Percentiles rank a stretch among this genome's conserved stretches.
Evolutionary conservation across 1,140 invertebrate genomes (phyloP).

Genomic region (Drosophila orosa): DNA sequence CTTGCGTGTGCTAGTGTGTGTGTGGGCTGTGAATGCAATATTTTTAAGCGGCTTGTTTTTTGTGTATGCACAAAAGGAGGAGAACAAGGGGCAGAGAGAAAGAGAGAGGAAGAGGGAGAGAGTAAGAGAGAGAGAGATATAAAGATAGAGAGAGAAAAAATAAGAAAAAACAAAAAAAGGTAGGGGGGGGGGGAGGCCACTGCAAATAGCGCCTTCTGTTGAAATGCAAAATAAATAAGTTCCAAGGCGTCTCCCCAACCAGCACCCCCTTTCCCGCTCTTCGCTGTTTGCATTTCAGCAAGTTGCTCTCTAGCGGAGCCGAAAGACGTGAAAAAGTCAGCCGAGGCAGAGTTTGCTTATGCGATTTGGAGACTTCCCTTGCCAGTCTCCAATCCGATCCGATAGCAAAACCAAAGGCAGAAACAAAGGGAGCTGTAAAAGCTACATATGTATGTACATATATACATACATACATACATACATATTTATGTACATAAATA

Average conservation of each 20-base stretch:
- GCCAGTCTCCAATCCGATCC: constrained; percentile 28
- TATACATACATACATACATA: neutral
- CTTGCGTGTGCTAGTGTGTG: constrained; percentile 7
- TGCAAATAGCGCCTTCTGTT: constrained; percentile 64
- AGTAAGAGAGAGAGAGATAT: constrained; percentile 6
- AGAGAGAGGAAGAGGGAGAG: neutral
- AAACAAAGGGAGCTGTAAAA: constrained; percentile 2
- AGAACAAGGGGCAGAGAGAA: neutral
- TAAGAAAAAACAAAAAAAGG: neutral
- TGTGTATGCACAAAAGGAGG: constrained; percentile 31
- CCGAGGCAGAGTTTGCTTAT: constrained; percentile 61
- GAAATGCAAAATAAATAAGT: constrained; percentile 63
- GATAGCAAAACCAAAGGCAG: constrained; percentile 11
- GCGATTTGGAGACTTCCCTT: constrained; percentile 56
- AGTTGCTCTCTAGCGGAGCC: constrained; percentile 57
- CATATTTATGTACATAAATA: neutral
- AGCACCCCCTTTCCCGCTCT: constrained; percentile 3
- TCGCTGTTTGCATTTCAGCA: constrained; percentile 57
- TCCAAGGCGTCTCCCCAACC: constrained; percentile 33
- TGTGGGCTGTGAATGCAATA: constrained; percentile 58
- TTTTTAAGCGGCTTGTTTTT: constrained; percentile 71
- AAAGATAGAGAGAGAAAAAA: constrained; percentile 1
- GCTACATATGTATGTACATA: neutral
- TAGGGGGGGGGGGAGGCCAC: constrained; percentile 13
- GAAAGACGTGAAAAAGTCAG: constrained; percentile 53